These are phyloP conservation scores for Montifringilla adamsi DNA, from an alignment of 2,113 vertebrate species.

Conservation along the genomic window DNA sequence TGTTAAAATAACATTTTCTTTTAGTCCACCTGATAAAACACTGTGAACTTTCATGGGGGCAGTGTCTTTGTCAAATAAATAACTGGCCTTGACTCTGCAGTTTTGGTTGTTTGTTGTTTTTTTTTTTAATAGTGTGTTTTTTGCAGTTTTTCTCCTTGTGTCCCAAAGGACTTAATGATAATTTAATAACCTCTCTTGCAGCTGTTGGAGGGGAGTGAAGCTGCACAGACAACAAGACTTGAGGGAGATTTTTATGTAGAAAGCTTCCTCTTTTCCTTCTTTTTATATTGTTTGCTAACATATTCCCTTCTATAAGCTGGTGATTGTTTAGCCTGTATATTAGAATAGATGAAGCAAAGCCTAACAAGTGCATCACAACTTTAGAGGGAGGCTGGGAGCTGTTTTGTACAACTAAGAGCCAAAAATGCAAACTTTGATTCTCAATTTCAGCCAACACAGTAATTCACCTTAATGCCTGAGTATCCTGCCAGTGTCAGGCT, in stretches of 20 bases:
- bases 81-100: not conserved
- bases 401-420: not conserved
- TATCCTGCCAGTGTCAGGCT: not conserved
- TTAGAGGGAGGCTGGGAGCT: not conserved
- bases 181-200: not conserved
- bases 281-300: not conserved
- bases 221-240: not conserved
- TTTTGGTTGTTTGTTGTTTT: not conserved
- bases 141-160: not conserved
- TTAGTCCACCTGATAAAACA: conserved; percentile 9
- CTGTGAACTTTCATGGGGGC: not conserved
- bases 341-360: not conserved
- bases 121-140: not conserved
- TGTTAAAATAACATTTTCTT: conserved; percentile 11
- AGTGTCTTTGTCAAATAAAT: not conserved
- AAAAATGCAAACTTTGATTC: not conserved
- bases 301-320: not conserved
- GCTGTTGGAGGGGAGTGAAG: not conserved
- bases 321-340: not conserved
- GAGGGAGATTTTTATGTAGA: not conserved
- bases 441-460: not conserved
- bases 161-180: not conserved
- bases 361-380: not conserved
- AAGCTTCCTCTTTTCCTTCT: not conserved
- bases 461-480: not conserved